phyloP scores from a whole-genome alignment of 2,113 vertebrate species.

The Aldabrachelys gigantea region DNA sequence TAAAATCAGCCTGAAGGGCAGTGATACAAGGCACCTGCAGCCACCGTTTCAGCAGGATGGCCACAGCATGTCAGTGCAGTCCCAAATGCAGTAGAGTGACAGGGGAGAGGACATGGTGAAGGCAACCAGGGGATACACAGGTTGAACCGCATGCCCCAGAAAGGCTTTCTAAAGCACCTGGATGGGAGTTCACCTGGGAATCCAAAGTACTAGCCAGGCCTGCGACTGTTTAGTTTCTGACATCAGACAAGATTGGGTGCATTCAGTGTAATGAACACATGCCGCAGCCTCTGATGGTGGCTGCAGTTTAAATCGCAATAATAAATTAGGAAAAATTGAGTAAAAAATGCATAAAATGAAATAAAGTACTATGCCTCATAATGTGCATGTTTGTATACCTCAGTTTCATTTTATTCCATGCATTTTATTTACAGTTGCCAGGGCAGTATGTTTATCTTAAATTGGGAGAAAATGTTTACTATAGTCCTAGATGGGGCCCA shows the following conservation, averaged over 20 bases:
- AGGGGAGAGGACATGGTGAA: background rate
- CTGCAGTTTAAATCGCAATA: background rate
- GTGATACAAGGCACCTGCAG: background rate
- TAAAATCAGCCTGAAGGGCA: background rate
- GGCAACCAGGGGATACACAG: background rate
- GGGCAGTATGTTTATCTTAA: background rate
- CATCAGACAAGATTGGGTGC: background rate
- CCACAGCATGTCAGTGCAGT: background rate
- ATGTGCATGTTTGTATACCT: background rate
- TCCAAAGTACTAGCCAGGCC: background rate
- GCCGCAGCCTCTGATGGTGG: background rate
- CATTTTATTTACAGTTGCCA: background rate
- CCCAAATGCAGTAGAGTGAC: background rate
- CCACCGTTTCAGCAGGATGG: background rate
- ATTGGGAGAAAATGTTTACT: background rate
- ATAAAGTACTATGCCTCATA: background rate
- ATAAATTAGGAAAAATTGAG: background rate
- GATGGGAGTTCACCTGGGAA: background rate
- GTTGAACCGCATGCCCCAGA: background rate
- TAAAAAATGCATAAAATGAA: background rate
- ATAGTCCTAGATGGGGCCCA: slow-evolving; percentile 3
- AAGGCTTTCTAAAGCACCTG: background rate
- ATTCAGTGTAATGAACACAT: background rate
- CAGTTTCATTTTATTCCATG: background rate
- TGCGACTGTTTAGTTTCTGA: background rate